A percentile compares a stretch with the other conserved stretches of the same genome.
Conservation (phyloP, 2,888 invertebrate species). For the Eulithis testata region DNA sequence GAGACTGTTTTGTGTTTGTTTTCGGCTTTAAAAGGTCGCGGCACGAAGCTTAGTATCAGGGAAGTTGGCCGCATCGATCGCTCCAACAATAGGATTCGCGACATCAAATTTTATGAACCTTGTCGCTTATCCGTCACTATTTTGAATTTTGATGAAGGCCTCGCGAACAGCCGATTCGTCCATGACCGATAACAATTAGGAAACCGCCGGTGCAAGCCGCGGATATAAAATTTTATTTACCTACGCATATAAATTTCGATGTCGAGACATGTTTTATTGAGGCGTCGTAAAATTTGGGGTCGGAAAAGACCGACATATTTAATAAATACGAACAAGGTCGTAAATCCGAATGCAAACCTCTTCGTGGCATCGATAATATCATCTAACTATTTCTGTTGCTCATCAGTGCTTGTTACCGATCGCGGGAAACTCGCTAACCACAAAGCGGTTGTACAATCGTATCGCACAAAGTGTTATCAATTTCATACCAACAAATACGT, state of each 20-base stretch:
- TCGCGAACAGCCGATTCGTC: conserved; percentile 57
- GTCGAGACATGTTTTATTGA: conserved; percentile 85
- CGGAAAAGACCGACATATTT: conserved; percentile 83
- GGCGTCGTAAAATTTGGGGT: conserved; percentile 81
- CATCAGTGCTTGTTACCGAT: conserved; percentile 47
- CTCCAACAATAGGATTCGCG: conserved; percentile 45
- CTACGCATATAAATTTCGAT: conserved; percentile 81
- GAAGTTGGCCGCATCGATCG: conserved; percentile 48
- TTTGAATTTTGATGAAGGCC: conserved; percentile 60
- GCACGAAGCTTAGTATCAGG: conserved; percentile 37
- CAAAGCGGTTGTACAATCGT: conserved; percentile 21
- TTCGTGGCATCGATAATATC: conserved; percentile 77
- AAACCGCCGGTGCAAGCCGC: conserved; percentile 77
- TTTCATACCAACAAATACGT: conserved; percentile 40
- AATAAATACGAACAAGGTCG: conserved; percentile 83
- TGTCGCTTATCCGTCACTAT: conserved; percentile 55
- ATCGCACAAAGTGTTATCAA: conserved; percentile 30
- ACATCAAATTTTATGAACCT: conserved; percentile 52
- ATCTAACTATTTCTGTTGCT: conserved; percentile 70
- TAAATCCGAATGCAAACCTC: conserved; percentile 79
- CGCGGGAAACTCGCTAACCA: conserved; percentile 21
- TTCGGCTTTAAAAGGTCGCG: conserved; percentile 40
- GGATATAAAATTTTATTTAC: conserved; percentile 83
- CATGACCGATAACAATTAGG: conserved; percentile 83
- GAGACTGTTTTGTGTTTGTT: conserved; percentile 46